Evolutionary conservation across 2,113 vertebrate genomes (phyloP).

Genomic region (Indri indri): DNA sequence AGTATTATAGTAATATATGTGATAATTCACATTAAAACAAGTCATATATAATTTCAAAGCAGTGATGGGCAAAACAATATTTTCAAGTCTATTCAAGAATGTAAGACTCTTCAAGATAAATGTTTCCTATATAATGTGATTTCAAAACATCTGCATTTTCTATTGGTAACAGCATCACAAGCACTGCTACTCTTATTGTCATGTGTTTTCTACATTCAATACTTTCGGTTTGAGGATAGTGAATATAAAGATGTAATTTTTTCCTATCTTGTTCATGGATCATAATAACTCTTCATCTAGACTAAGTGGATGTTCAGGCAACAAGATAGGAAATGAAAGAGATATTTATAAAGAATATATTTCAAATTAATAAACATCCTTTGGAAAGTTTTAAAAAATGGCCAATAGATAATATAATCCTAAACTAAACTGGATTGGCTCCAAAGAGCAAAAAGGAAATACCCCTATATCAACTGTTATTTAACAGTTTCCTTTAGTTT

Average conservation of each 20-base stretch:
- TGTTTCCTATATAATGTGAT: neutral
- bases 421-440: conserved; percentile 87
- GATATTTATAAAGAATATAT: conserved; percentile 63
- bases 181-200: neutral
- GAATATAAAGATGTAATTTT: neutral
- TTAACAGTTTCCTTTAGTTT: conserved; percentile 91
- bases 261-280: neutral
- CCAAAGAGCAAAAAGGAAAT: conserved; percentile 91
- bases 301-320: neutral
- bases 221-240: neutral
- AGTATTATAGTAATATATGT: neutral
- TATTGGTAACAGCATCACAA: conserved; percentile 30
- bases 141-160: neutral
- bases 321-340: conserved; percentile 48
- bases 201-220: neutral
- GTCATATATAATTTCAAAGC: neutral
- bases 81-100: neutral
- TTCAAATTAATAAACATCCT: conserved; percentile 73
- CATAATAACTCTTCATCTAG: conserved; percentile 4
- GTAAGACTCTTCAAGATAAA: neutral
- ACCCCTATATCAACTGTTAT: conserved; percentile 87
- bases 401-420: conserved; percentile 87
- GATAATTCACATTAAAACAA: conserved; percentile 24
- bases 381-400: conserved; percentile 82
- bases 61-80: neutral